These are phyloP conservation scores for Pao palembangensis DNA, from an alignment of 2,113 vertebrate genomes.

Conservation along the genomic window DNA sequence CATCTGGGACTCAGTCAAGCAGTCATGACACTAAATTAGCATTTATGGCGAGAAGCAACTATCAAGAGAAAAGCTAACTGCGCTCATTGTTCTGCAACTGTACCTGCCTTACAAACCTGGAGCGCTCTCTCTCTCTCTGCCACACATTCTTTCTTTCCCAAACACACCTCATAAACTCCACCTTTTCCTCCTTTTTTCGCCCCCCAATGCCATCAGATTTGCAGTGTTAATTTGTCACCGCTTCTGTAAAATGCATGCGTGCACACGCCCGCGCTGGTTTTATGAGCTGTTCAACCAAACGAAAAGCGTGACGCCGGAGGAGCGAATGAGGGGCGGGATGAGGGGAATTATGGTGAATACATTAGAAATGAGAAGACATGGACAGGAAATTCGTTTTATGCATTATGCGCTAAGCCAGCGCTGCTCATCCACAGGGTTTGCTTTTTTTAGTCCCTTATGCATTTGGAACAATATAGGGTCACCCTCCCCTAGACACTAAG, in stretches of 20 bases:
- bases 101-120: conserved; percentile 62
- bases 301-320: conserved; percentile 24
- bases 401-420: conserved; percentile 56
- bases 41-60: conserved; percentile 68
- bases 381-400: conserved; percentile 66
- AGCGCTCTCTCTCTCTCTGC: conserved; percentile 29
- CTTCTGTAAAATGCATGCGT: conserved; percentile 14
- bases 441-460: conserved; percentile 53
- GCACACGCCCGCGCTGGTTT: conserved; percentile 40
- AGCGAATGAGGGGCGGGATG: conserved; percentile 3
- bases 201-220: conserved; percentile 22
- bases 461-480: conserved; percentile 67
- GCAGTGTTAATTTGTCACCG: conserved; percentile 26
- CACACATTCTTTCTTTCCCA: conserved; percentile 12
- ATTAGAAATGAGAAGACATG: conserved; percentile 36
- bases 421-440: conserved; percentile 40
- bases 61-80: conserved; percentile 62
- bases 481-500: conserved; percentile 61
- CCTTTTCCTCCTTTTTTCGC: conserved; percentile 16
- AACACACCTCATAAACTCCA: conserved; percentile 15
- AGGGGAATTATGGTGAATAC: conserved; percentile 49
- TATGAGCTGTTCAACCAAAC: conserved; percentile 24
- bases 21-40: conserved; percentile 71
- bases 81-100: conserved; percentile 58
- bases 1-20: conserved; percentile 65